Evolutionary conservation across 30 jellyfish, hydroid and myxozoan genomes (phyloP).

Genomic region (Nemopilema nomurai): DNA sequence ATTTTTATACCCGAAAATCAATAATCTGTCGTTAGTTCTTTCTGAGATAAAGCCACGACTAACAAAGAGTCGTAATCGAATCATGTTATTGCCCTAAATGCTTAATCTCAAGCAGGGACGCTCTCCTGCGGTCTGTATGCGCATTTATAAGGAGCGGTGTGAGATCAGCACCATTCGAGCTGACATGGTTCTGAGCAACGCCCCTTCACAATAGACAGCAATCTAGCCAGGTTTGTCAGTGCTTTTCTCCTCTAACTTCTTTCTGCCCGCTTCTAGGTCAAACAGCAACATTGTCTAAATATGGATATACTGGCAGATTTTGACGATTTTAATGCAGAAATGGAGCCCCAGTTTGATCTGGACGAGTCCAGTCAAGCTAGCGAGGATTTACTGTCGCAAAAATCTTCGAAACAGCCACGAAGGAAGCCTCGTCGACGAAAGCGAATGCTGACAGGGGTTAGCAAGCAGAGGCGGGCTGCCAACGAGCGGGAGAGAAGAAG

Average conservation of each 20-base stretch:
- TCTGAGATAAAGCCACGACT: conserved; percentile 33
- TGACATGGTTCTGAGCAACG: conserved; percentile 48
- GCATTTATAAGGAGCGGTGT: conserved; percentile 38
- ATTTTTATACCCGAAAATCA: conserved; percentile 40
- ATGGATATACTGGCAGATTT: conserved; percentile 69
- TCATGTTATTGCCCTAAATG: conserved; percentile 77
- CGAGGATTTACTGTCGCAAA: conserved; percentile 56
- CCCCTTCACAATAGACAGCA: conserved; percentile 44
- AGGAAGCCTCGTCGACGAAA: conserved; percentile 80
- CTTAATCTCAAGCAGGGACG: conserved; percentile 74
- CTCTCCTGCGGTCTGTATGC: conserved; percentile 49
- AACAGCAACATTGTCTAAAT: background rate
- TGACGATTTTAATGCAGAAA: conserved; percentile 52
- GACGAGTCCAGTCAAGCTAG: conserved; percentile 50
- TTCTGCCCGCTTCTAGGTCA: background rate
- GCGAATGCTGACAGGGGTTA: conserved; percentile 91
- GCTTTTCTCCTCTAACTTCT: background rate
- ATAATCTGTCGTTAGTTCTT: conserved; percentile 49
- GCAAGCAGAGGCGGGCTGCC: conserved; percentile 94
- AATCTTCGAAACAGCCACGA: conserved; percentile 51
- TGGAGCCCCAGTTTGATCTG: conserved; percentile 49
- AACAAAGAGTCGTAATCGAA: conserved; percentile 69
- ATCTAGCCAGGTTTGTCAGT: background rate
- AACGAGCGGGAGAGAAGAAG: conserved; percentile 89
- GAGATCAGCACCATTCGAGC: conserved; percentile 39